Base-by-base conservation (phyloP, 2,888 invertebrate species). In the Melolontha melolontha region DNA sequence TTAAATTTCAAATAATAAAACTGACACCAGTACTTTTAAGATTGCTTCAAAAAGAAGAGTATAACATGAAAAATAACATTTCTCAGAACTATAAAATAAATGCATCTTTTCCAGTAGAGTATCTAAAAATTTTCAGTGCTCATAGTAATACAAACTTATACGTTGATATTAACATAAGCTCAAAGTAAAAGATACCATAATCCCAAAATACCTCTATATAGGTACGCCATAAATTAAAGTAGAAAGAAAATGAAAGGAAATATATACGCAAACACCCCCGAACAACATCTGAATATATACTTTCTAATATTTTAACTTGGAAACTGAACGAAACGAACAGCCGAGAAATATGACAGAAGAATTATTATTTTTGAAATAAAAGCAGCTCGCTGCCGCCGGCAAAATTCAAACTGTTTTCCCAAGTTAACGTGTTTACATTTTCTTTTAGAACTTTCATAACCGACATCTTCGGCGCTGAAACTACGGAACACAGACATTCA, bases 351-450 rank as follows among this genome's bases (percentile, higher is more conserved):
- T 11, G 17, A 40, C 41, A 55, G 41, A 40, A 17, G 40, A 40
- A 55, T 55, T 41, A 54, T 54, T 54, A 55, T 41, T 55, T 40
- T 55, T 17, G 55, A 41, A 55, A 55, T 55, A 40, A 40, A 14
- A 55, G 55, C 41, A 22, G 5, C 8, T 17, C 17, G 55, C 55
- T 55, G 8, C 55, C 22, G 8, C 55, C 40, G 17, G 55, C 55
- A 40, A 55, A 55, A 41, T 41, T 55, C 41, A 55, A 55, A 55
- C 55, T 10, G 55, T 55, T 55, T 49, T 17, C 55, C 16, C 55
- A 41, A 17, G 55, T 40, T 55, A 55, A 55, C 55, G 55, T 55
- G 51, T 52, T 52, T 52, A 55, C 55, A 55, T 55, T 55, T 55
- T 55, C 17, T 17, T 55, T 55, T 55, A 41, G 55, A 41, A 55